These are phyloP conservation scores for Pristionchus japonicus DNA, from an alignment of 2,888 invertebrate genomes.

Conservation along the genomic window DNA sequence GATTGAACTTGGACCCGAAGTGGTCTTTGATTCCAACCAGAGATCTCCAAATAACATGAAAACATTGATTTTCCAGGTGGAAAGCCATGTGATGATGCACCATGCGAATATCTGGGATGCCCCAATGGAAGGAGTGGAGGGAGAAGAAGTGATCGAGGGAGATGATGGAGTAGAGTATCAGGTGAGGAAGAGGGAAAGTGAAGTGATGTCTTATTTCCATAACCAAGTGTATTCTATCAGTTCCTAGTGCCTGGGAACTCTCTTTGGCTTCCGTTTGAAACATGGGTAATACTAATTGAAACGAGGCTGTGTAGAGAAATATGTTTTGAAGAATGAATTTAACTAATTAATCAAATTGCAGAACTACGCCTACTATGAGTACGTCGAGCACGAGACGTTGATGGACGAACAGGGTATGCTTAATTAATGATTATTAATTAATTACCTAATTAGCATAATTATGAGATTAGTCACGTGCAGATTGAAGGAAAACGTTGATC, in stretches of 20 bases:
- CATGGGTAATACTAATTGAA: too few species aligned
- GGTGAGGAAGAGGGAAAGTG: neutral
- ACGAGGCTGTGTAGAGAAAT: too few species aligned
- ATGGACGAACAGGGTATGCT: conserved; percentile 20
- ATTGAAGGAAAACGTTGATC: neutral
- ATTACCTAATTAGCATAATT: neutral
- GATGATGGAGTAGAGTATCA: neutral
- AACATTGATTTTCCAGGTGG: neutral
- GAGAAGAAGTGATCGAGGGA: neutral
- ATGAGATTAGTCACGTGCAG: too few species aligned
- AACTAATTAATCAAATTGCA: too few species aligned
- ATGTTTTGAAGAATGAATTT: too few species aligned
- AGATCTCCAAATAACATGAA: neutral
- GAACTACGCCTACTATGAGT: conserved; percentile 33
- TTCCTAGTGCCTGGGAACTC: too few species aligned
- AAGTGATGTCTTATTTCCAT: too few species aligned
- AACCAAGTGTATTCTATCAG: too few species aligned
- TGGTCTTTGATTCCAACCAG: neutral
- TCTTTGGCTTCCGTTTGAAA: too few species aligned
- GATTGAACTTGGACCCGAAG: neutral
- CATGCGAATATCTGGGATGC: neutral
- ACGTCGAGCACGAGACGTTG: neutral
- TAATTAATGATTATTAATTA: neutral
- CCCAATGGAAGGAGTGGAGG: conserved; percentile 2
- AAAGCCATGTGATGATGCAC: neutral